These are phyloP conservation scores for Prenolepis imparis DNA, from an alignment of 2,888 invertebrate species.

Conservation along the genomic window DNA sequence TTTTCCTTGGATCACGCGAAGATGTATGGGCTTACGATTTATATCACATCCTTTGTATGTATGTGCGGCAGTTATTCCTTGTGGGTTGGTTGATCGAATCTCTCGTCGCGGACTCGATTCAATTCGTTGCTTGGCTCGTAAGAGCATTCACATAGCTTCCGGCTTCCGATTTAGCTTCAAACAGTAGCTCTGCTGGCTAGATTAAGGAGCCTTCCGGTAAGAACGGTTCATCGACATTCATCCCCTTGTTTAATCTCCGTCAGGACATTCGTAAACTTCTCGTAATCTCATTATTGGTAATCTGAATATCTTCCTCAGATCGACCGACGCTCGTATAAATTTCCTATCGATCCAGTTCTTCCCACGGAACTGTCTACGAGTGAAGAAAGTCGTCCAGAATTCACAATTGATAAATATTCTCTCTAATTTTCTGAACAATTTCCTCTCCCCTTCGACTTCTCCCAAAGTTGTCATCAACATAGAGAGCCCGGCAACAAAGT, in stretches of 20 bases:
- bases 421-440: not conserved
- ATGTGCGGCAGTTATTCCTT: constrained; percentile 81
- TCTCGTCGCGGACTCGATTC: constrained; percentile 20
- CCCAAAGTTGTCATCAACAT: too few relatives aligned
- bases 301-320: not conserved
- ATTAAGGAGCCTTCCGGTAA: not conserved
- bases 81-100: constrained; percentile 56
- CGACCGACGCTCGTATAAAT: not conserved
- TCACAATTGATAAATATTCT: not conserved
- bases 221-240: constrained; percentile 19
- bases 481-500: constrained; percentile 23
- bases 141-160: constrained; percentile 1
- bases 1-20: not conserved
- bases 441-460: not conserved
- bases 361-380: not conserved
- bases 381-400: not conserved
- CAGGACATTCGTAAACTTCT: not conserved
- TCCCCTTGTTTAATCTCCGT: not conserved
- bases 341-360: not conserved
- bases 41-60: constrained; percentile 82
- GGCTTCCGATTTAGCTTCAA: constrained; percentile 9
- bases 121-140: constrained; percentile 35
- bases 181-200: not conserved
- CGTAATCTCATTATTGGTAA: not conserved
- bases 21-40: constrained; percentile 74